Evolutionary conservation across 2,113 vertebrate species (phyloP).

Genomic region (Tachysurus vachellii): DNA sequence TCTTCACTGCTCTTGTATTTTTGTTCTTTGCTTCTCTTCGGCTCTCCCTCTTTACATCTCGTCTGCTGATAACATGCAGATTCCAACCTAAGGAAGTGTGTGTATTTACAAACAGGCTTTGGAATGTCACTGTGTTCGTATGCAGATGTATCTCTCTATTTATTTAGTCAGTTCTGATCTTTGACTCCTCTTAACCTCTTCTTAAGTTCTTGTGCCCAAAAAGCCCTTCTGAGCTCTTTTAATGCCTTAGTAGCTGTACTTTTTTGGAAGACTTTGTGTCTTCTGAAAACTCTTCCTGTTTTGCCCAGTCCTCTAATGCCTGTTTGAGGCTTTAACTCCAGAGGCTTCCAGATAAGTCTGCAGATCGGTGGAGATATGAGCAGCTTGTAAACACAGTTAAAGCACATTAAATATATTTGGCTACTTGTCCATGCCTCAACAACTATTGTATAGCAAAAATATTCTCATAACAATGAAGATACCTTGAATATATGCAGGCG

Average conservation of each 20-base stretch:
- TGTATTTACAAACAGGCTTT: conserved; percentile 19
- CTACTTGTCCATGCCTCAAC: neutral
- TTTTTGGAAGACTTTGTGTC: neutral
- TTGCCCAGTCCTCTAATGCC: neutral
- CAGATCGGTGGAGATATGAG: conserved; percentile 4
- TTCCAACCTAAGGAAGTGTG: neutral
- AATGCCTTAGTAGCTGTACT: neutral
- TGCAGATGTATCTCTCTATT: conserved; percentile 10
- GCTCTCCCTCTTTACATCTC: conserved; percentile 10
- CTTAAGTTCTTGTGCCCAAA: neutral
- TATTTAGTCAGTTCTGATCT: neutral
- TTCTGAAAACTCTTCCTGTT: neutral
- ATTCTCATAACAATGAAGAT: neutral
- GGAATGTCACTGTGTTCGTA: conserved; percentile 16
- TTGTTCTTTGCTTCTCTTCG: neutral
- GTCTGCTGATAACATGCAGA: neutral
- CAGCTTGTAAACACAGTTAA: conserved; percentile 22
- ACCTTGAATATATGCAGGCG: neutral
- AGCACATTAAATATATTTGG: conserved; percentile 10
- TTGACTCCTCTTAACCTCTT: neutral
- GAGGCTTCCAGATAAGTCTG: conserved; percentile 1
- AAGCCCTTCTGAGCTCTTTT: neutral
- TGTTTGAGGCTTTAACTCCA: neutral
- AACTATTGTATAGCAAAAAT: neutral
- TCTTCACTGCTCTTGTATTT: neutral